These are phyloP conservation scores for Xestia sexstrigata DNA, from an alignment of 2,888 invertebrate species.

Conservation along the genomic window DNA sequence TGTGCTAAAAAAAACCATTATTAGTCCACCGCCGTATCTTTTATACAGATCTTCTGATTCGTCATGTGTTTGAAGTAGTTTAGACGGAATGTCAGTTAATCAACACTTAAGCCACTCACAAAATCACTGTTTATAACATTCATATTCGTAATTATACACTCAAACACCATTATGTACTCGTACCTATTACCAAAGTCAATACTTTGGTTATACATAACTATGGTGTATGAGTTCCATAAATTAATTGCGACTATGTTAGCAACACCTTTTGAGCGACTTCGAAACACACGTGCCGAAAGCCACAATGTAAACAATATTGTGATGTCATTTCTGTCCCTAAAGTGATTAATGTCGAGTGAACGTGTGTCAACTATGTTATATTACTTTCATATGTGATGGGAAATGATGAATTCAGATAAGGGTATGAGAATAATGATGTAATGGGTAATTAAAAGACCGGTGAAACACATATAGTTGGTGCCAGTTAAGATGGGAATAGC, in stretches of 20 bases:
- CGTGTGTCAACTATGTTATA: constrained; percentile 17
- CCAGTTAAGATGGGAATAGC: too few species aligned
- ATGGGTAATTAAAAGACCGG: neutral
- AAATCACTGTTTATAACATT: neutral
- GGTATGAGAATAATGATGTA: too few species aligned
- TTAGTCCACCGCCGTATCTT: neutral
- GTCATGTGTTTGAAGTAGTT: neutral
- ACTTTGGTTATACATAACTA: too few species aligned
- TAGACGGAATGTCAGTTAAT: neutral
- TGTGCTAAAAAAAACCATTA: neutral
- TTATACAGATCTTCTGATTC: neutral
- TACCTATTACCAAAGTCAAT: too few species aligned
- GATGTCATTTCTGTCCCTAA: constrained; percentile 25
- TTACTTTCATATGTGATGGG: neutral
- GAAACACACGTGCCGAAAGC: constrained; percentile 28
- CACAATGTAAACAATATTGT: constrained; percentile 27
- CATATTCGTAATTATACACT: neutral
- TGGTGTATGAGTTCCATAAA: too few species aligned
- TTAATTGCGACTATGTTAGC: constrained; percentile 5
- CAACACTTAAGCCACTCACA: neutral
- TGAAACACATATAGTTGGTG: too few species aligned
- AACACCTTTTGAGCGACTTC: neutral
- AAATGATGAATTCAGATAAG: too few species aligned
- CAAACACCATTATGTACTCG: neutral
- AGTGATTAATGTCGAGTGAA: constrained; percentile 40